Conservation (phyloP, 2,888 invertebrate genomes). For the Cryptosula pallasiana region DNA sequence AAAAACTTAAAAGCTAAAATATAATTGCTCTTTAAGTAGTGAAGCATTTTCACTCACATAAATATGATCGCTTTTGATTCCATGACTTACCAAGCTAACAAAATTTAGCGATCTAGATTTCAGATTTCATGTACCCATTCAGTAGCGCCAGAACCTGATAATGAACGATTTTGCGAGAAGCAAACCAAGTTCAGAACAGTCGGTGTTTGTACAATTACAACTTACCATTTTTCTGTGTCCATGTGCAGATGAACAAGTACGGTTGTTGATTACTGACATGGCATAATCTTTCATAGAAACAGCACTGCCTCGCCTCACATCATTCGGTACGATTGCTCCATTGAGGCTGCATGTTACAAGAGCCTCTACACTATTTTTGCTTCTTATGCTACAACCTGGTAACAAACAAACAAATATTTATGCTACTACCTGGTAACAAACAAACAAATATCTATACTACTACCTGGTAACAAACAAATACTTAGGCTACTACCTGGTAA, state of each 20-base stretch:
- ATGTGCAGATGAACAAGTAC: neutral
- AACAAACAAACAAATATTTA: neutral
- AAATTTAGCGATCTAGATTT: too few species aligned
- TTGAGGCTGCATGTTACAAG: neutral
- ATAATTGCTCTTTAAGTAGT: too few species aligned
- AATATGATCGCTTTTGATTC: too few species aligned
- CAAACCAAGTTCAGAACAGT: too few species aligned
- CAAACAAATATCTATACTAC: neutral
- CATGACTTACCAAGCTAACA: too few species aligned
- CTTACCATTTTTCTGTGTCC: neutral
- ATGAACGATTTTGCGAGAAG: too few species aligned
- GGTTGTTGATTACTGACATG: neutral
- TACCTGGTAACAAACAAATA: neutral
- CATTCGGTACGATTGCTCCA: neutral
- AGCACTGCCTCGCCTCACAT: neutral
- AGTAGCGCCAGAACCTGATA: too few species aligned
- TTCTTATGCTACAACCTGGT: constrained; percentile 4
- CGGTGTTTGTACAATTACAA: neutral
- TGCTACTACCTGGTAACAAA: constrained; percentile 1
- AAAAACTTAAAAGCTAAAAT: too few species aligned
- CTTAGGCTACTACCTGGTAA: constrained; percentile 1
- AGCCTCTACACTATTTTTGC: neutral
- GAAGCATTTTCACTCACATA: too few species aligned
- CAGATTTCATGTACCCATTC: too few species aligned
- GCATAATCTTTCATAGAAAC: neutral